Evolutionary conservation across 2,888 invertebrate species (phyloP).

Genomic region (Monopis laevigella): DNA sequence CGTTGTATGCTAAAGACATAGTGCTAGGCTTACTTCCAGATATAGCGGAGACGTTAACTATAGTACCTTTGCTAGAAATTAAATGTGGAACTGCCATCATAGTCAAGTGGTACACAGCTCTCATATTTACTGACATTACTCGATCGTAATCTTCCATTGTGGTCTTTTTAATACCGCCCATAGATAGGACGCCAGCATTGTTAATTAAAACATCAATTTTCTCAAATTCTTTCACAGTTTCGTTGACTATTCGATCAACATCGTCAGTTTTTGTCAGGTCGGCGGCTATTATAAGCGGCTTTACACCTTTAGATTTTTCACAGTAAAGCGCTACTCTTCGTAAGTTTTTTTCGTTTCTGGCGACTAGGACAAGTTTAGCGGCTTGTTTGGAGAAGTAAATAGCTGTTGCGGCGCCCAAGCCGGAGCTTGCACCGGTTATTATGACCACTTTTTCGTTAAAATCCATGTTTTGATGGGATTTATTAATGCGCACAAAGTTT

Average conservation of each 20-base stretch:
- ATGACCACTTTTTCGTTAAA: conserved; percentile 70
- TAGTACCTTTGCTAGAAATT: conserved; percentile 79
- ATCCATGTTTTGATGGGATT: conserved; percentile 46
- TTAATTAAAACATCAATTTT: conserved; percentile 83
- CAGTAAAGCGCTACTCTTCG: conserved; percentile 48
- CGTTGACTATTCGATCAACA: conserved; percentile 70
- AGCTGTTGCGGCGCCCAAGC: conserved; percentile 78
- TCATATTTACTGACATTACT: conserved; percentile 86
- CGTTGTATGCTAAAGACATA: conserved; percentile 84
- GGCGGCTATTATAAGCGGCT: conserved; percentile 67
- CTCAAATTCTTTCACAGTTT: conserved; percentile 74
- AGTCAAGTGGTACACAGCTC: conserved; percentile 82
- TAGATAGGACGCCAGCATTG: conserved; percentile 84
- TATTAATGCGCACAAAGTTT: not conserved
- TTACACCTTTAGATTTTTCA: conserved; percentile 63
- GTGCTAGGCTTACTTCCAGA: conserved; percentile 74
- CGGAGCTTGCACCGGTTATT: conserved; percentile 78
- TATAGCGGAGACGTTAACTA: conserved; percentile 93
- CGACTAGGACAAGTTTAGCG: conserved; percentile 71
- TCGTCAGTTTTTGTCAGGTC: conserved; percentile 76
- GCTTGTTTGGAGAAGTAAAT: conserved; percentile 72
- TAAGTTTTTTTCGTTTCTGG: conserved; percentile 45
- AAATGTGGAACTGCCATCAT: conserved; percentile 86
- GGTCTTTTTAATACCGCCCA: conserved; percentile 83
- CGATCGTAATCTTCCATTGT: conserved; percentile 84